Evolutionary conservation across 2,113 vertebrate genomes (phyloP).

Genomic region (Elephas maximus): DNA sequence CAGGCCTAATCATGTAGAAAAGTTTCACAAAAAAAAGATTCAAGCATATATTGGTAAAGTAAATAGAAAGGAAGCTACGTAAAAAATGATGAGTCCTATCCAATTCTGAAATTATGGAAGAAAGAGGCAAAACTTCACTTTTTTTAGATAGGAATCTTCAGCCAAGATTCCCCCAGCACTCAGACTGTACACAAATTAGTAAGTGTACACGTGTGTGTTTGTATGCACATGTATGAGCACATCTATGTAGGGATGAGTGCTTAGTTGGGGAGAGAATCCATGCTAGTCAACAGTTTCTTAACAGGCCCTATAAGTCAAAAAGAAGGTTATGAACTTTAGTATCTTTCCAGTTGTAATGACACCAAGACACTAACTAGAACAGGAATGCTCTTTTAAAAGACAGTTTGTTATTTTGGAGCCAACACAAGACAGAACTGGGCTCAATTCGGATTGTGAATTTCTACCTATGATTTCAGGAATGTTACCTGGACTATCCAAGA

Average conservation of each 20-base stretch:
- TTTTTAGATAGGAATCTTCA: background rate
- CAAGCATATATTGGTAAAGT: background rate
- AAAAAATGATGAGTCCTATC: background rate
- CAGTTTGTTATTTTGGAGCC: background rate
- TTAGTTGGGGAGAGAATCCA: background rate
- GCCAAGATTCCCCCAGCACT: background rate
- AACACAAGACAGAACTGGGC: background rate
- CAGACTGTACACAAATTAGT: background rate
- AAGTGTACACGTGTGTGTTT: background rate
- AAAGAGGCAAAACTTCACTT: background rate
- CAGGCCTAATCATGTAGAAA: background rate
- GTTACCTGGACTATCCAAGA: background rate
- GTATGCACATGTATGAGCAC: background rate
- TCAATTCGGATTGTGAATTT: background rate
- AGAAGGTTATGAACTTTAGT: background rate
- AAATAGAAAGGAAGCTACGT: background rate
- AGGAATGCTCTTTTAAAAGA: background rate
- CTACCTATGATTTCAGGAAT: background rate
- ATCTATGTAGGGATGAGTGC: background rate
- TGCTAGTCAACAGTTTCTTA: background rate
- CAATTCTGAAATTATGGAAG: background rate
- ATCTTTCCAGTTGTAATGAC: background rate
- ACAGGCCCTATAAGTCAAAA: background rate
- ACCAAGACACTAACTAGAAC: background rate
- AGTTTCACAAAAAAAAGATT: slow-evolving; percentile 20